Evolutionary conservation across 2,797 vertebrate species (phyloP).

Genomic region (Adrianichthys oophorus): DNA sequence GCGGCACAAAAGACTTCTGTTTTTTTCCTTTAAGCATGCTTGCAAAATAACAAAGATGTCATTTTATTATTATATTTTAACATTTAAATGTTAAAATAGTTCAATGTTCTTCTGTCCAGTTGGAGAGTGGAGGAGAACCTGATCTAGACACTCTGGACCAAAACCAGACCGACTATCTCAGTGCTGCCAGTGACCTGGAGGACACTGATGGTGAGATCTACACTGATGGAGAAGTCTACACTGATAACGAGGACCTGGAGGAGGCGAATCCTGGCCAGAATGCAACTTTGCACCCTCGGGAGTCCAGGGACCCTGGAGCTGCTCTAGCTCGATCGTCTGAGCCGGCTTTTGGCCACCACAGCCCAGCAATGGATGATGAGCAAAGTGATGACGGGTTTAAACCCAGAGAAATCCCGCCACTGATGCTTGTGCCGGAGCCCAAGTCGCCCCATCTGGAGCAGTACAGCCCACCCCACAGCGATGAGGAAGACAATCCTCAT

Average conservation of each 20-base stretch:
- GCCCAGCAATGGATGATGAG: slow-evolving; percentile 29
- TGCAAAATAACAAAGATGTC: no score
- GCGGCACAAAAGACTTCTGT: no score
- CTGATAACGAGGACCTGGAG: slow-evolving; percentile 85
- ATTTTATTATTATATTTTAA: no score
- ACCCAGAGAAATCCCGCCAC: slow-evolving; percentile 59
- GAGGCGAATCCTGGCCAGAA: slow-evolving; percentile 67
- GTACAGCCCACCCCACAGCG: slow-evolving; percentile 35
- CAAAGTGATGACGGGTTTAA: slow-evolving; percentile 17
- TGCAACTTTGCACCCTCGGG: slow-evolving; percentile 41
- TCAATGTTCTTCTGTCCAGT: slow-evolving; percentile 62
- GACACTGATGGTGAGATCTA: slow-evolving; percentile 88
- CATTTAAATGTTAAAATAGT: no score
- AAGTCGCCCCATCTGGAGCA: background rate
- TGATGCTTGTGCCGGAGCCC: slow-evolving; percentile 67
- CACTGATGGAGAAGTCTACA: slow-evolving; percentile 80
- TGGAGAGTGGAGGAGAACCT: slow-evolving; percentile 77
- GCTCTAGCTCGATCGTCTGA: slow-evolving; percentile 90
- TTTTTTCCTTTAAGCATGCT: no score
- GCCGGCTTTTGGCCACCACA: slow-evolving; percentile 63
- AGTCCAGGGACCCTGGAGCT: slow-evolving; percentile 33
- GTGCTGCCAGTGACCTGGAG: slow-evolving; percentile 91
- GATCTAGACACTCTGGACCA: slow-evolving; percentile 82
- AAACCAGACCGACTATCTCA: slow-evolving; percentile 84
- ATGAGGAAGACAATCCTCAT: slow-evolving; percentile 37